Percentiles rank a stretch among this genome's conserved stretches.
Conservation (phyloP, 2,113 vertebrate species). For the Melanostigma gelatinosum region DNA sequence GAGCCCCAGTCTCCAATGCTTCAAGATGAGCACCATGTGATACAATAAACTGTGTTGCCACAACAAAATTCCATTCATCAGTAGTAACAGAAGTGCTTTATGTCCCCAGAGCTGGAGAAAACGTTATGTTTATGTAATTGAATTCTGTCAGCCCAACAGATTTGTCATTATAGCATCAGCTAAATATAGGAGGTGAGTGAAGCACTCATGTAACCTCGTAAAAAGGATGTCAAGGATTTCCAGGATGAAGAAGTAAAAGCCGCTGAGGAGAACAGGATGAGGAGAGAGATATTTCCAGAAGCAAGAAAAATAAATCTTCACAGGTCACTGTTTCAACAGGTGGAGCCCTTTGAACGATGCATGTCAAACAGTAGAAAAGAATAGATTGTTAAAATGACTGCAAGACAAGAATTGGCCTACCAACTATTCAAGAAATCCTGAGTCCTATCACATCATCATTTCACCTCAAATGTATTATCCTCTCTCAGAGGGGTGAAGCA, state of each 20-base stretch:
- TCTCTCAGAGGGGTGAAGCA: neutral
- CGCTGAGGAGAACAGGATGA: conserved; percentile 22
- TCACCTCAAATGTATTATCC: neutral
- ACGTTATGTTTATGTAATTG: conserved; percentile 59
- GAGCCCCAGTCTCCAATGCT: neutral
- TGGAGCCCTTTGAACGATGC: conserved; percentile 10
- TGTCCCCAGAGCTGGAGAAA: conserved; percentile 36
- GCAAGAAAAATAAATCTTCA: conserved; percentile 24
- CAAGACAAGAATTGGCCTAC: neutral
- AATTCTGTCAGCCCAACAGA: conserved; percentile 58
- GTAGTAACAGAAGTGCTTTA: neutral
- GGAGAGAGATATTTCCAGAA: conserved; percentile 42
- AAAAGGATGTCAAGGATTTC: conserved; percentile 75
- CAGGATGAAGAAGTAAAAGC: conserved; percentile 60
- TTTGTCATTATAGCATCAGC: conserved; percentile 61
- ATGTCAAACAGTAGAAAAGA: neutral
- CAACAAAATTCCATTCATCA: conserved; percentile 2
- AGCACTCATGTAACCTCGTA: conserved; percentile 63
- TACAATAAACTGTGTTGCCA: neutral
- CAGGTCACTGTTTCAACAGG: conserved; percentile 40
- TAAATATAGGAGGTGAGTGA: conserved; percentile 64
- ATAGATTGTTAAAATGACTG: neutral
- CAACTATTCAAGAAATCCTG: neutral
- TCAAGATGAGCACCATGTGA: neutral
- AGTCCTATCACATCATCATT: neutral